Evolutionary conservation across 2,797 vertebrate genomes (phyloP), one percentile per base, ranked within the genome.

Genomic region (Coregonus ussuriensis): DNA sequence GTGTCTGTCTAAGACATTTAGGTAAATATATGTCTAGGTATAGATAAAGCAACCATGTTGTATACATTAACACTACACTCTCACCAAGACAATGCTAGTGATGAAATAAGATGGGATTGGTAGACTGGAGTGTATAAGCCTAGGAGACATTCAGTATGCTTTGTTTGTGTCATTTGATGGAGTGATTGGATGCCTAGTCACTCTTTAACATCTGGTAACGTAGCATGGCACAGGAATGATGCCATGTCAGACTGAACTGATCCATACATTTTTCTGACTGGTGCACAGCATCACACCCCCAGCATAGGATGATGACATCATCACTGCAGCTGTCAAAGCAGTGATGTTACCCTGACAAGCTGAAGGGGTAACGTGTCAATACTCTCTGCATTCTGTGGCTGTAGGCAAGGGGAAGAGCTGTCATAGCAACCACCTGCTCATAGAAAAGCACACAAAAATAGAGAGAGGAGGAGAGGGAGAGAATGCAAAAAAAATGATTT

Each of bases 401-500:
- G 68, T 51, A 6, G 41, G 35, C 35, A n/a, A 37, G 68, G 33
- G 65, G 65, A 14, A 31, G 11, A 9, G 37, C 68, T 70, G 68
- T 70, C 68, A 35, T 71, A 6, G 41, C 69, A 52, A 71, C 69
- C 69, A 52, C 41, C 41, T 71, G 69, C n/a, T 25, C 29, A 3
- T 29, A 14, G 41, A 21, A n/a, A 5, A 52, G 37, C 47, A 52
- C 35, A 14, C 15, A 25, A n/a, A n/a, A 37, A 7, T 18, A 21
- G 63, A 14, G 63, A 31, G 56, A 59, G 56, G 63, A 18, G 21
- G 68, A 37, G 37, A 71, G 37, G 6, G 68, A 71, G 68, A 51
- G 37, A 71, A 37, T 7, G 0, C 11, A 31, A 66, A 2, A 33
- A 33, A 33, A 33, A 3, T 0, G 1, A 33, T 2, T 2, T 33